Evolutionary conservation across 2,797 vertebrate species (phyloP).

Genomic region (Chloroceryle inda): DNA sequence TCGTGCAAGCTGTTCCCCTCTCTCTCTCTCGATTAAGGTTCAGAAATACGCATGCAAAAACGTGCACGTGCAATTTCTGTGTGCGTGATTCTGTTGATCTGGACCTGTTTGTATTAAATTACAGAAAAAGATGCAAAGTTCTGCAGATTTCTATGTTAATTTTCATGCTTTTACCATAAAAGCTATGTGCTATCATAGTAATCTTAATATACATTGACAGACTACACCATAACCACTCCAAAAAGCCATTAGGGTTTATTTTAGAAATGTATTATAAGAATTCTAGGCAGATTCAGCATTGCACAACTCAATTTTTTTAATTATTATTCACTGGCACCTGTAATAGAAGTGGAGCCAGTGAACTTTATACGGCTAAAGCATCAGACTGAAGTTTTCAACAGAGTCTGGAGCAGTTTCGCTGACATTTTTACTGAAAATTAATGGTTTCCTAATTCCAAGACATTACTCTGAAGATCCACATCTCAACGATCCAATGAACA

Average conservation of each 20-base stretch:
- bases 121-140: conserved; percentile 54
- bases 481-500: neutral
- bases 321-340: conserved; percentile 14
- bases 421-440: neutral
- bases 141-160: conserved; percentile 59
- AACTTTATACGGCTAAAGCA: neutral
- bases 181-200: conserved; percentile 47
- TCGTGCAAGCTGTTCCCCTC: neutral
- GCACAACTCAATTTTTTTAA: neutral
- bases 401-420: neutral
- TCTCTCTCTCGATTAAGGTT: neutral
- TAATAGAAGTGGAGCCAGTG: neutral
- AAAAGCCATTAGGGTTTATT: conserved; percentile 59
- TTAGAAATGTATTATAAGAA: conserved; percentile 54
- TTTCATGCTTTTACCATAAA: conserved; percentile 74
- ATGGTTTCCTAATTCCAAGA: neutral
- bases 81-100: conserved; percentile 18
- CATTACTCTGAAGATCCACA: neutral
- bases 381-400: neutral
- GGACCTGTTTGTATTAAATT: conserved; percentile 50
- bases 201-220: conserved; percentile 72
- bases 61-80: neutral
- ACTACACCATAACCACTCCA: conserved; percentile 58
- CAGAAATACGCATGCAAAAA: neutral
- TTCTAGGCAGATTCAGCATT: conserved; percentile 26